Base-by-base conservation (phyloP, 2,888 invertebrate species). In the Agrochola macilenta region DNA sequence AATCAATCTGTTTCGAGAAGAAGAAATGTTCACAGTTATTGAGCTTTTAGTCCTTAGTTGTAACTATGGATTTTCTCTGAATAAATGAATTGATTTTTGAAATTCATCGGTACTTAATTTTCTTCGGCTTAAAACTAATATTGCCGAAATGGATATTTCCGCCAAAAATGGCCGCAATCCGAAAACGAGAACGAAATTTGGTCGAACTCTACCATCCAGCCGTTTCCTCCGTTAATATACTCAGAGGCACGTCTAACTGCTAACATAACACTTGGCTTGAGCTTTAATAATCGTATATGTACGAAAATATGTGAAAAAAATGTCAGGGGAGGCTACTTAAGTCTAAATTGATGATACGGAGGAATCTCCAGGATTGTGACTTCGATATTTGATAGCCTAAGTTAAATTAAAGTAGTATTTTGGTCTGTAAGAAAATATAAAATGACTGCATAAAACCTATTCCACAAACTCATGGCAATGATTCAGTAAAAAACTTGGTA, bases 201-300 rank as follows among this genome's bases (percentile, higher is more conserved):
- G 54, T 35, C 35, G 3, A 3, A 17, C 54, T 69, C n/a, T n/a
- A 69, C 17, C n/a, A 90, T 88, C 87, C 88, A 87, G 88, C 89
- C 90, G 88, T 91, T 91, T 89, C 26, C 87, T 88, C 83, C 87
- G 91, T 91, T 93, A 93, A 93, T 93, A 92, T 91, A 89, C 89
- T 87, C 86, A 60, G 71, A 76, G 78, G 77, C 80, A 87, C 82
- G 79, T 86, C 70, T 84, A 65, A 84, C 64, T 68, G 72, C 76
- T 69, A 68, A 79, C 80, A 83, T 87, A 83, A 85, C 79, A 84
- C 81, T 88, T 77, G 78, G 69, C 64, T 69, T 54, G 61, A 77
- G 73, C 63, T 52, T 52, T 79, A 79, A 79, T 80, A 81, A 70
- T 58, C 76, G 68, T 82, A 57, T 86, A 61, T 73, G 74, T 58